phyloP scores from a whole-genome alignment of 2,888 invertebrate species.

The Apamea sordens region DNA sequence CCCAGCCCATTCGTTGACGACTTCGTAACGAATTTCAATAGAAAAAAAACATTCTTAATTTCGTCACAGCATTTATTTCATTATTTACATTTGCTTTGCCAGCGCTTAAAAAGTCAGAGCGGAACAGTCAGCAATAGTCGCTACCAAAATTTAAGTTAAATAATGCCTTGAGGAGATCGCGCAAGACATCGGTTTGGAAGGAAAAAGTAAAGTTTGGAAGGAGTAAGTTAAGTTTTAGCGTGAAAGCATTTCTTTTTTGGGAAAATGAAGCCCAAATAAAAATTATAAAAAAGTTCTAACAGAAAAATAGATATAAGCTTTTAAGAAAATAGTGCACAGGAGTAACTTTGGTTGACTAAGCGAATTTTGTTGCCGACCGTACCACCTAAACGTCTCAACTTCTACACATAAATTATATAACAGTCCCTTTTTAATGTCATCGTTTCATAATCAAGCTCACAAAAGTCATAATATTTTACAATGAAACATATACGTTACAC shows the following conservation, averaged over 20 bases:
- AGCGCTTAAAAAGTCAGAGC: slow-evolving; percentile 28
- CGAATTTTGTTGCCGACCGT: slow-evolving; percentile 6
- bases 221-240: not conserved
- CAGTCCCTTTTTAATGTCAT: slow-evolving; percentile 63
- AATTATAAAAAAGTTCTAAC: not conserved
- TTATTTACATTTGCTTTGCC: slow-evolving; percentile 59
- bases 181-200: not conserved
- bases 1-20: slow-evolving; percentile 7
- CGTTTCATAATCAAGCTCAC: slow-evolving; percentile 54
- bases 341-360: not conserved
- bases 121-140: slow-evolving; percentile 23
- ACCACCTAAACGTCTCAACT: slow-evolving; percentile 22
- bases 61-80: slow-evolving; percentile 57
- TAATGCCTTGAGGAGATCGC: not conserved
- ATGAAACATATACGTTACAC: slow-evolving; percentile 51
- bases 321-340: not conserved
- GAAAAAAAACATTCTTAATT: slow-evolving; percentile 29
- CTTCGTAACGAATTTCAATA: slow-evolving; percentile 10
- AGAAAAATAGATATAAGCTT: slow-evolving; percentile 13
- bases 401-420: slow-evolving; percentile 58
- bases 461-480: slow-evolving; percentile 45
- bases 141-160: not conserved
- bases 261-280: not conserved
- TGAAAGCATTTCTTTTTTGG: not conserved
- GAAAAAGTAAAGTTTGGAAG: too few relatives aligned